These are phyloP conservation scores for Bovichtus variegatus DNA, from an alignment of 2,797 vertebrate genomes.

Conservation along the genomic window DNA sequence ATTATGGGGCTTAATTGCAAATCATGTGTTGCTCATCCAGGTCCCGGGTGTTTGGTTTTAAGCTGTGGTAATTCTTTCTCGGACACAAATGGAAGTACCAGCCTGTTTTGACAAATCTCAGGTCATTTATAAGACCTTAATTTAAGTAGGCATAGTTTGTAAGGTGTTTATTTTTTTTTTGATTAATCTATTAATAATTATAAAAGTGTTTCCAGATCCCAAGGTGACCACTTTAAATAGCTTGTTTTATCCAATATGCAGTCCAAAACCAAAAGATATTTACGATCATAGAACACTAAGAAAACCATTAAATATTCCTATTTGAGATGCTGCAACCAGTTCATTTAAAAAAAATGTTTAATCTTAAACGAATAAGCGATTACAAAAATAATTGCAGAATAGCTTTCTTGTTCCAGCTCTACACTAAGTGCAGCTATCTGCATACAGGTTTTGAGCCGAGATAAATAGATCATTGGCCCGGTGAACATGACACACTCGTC, in stretches of 20 bases:
- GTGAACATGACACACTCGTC: not conserved
- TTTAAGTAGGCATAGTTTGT: not conserved
- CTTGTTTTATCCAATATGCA: not conserved
- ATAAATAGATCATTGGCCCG: not conserved
- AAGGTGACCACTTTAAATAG: not conserved
- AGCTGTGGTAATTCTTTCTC: not conserved
- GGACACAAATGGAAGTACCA: slow-evolving; percentile 25
- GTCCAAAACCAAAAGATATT: no score
- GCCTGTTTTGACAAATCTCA: slow-evolving; percentile 9
- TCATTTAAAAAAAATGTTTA: not conserved
- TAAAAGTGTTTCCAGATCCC: not conserved
- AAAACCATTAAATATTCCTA: not conserved
- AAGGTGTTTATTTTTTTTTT: not conserved
- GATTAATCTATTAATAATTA: not conserved
- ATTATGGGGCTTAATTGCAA: not conserved
- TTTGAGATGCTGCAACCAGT: not conserved
- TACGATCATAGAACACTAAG: not conserved
- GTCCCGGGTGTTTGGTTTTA: slow-evolving; percentile 14
- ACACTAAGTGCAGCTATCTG: not conserved
- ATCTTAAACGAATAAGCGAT: no score
- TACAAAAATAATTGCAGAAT: not conserved
- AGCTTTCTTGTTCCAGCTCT: not conserved
- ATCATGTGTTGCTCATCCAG: slow-evolving; percentile 3
- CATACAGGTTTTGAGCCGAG: not conserved
- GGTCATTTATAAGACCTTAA: slow-evolving; percentile 5